Evolutionary conservation across 2,888 invertebrate species (phyloP).

Genomic region (Drosophila mercatorum): DNA sequence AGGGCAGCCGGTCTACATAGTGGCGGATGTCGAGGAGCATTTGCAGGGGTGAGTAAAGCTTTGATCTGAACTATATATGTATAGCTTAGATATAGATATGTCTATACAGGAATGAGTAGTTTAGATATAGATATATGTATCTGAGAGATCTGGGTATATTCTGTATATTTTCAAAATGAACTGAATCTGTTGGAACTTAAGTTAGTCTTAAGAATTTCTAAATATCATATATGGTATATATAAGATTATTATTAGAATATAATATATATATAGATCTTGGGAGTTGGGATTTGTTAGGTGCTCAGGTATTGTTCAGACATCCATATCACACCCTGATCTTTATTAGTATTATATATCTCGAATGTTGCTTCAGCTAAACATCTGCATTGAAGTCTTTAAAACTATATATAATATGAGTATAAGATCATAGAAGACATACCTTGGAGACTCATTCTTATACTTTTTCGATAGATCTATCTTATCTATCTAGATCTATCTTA

Average conservation of each 20-base stretch:
- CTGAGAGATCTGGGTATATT: neutral
- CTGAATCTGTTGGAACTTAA: neutral
- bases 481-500: neutral
- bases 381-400: too few species aligned
- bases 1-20: conserved; percentile 84
- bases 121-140: neutral
- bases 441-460: too few species aligned
- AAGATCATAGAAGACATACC: neutral
- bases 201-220: neutral
- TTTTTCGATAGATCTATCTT: neutral
- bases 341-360: neutral
- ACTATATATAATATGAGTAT: neutral
- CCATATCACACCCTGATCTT: too few species aligned
- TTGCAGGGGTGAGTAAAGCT: conserved; percentile 82
- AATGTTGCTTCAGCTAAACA: neutral
- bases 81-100: neutral
- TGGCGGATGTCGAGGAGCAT: conserved; percentile 84
- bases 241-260: neutral
- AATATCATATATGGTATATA: neutral
- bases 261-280: neutral
- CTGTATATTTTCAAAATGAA: neutral
- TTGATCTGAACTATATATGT: too few species aligned
- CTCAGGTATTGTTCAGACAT: too few species aligned
- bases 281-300: neutral
- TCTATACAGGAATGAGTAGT: too few species aligned